Percentiles rank a stretch among this genome's conserved stretches.
Evolutionary conservation across 1,140 invertebrate species (phyloP).

Genomic region (Helicoverpa armigera): DNA sequence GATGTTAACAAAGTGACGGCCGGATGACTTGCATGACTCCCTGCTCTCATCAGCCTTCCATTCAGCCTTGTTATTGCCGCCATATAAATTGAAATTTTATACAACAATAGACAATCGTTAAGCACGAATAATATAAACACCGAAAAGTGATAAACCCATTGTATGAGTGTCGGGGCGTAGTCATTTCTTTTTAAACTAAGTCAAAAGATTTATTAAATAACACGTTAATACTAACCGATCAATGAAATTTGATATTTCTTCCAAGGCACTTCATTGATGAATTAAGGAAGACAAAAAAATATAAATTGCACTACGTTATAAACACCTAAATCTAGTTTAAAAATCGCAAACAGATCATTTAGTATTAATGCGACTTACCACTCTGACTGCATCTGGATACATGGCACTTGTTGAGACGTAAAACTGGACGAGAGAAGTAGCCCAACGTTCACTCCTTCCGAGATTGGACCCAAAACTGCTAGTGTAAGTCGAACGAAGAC

Average conservation of each 20-base stretch:
- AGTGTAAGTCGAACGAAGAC: slow-evolving; percentile 44
- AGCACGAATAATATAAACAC: slow-evolving; percentile 57
- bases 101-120: slow-evolving; percentile 64
- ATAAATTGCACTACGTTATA: background rate
- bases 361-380: slow-evolving; percentile 61
- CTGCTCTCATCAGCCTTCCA: slow-evolving; percentile 36
- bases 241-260: background rate
- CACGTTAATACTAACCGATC: no score
- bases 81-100: slow-evolving; percentile 64
- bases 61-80: slow-evolving; percentile 50
- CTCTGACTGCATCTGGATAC: slow-evolving; percentile 60
- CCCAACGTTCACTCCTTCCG: slow-evolving; percentile 58
- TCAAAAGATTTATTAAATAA: background rate
- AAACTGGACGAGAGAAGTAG: slow-evolving; percentile 53
- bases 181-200: background rate
- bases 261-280: background rate
- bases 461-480: slow-evolving; percentile 53
- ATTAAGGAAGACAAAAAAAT: background rate
- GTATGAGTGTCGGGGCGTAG: slow-evolving; percentile 5
- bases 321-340: background rate
- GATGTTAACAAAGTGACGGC: slow-evolving; percentile 34
- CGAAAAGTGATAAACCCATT: slow-evolving; percentile 49
- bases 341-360: slow-evolving; percentile 41
- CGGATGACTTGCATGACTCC: slow-evolving; percentile 50
- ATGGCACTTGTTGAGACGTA: slow-evolving; percentile 59